Evolutionary conservation across 37 sponge, comb jelly and placozoan genomes (phyloP).

Genomic region (Diacarnus erythraeanus): DNA sequence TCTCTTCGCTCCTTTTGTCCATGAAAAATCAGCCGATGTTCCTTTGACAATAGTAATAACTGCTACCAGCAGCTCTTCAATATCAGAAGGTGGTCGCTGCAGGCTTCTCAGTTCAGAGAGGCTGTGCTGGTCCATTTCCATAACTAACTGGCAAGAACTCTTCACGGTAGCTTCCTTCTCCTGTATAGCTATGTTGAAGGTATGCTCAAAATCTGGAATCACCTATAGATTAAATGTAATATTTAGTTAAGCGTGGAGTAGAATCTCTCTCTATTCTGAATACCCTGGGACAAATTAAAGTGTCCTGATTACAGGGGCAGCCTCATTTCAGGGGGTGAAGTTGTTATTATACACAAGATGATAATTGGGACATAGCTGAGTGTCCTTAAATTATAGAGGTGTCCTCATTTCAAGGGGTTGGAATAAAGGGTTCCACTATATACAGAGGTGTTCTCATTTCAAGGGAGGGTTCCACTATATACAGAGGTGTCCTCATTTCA

Average conservation of each 20-base stretch:
- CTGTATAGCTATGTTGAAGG: constrained; percentile 28
- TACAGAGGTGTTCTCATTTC: too few relatives aligned
- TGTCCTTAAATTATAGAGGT: not conserved
- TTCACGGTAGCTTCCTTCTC: constrained; percentile 32
- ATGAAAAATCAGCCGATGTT: constrained; percentile 83
- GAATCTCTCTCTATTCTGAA: too few relatives aligned
- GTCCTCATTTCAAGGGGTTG: too few relatives aligned
- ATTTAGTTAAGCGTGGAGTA: too few relatives aligned
- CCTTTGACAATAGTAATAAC: constrained; percentile 85
- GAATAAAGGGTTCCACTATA: too few relatives aligned
- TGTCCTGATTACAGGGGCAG: not conserved
- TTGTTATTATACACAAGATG: too few relatives aligned
- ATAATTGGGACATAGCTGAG: too few relatives aligned
- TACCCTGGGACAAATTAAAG: too few relatives aligned
- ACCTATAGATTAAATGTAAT: constrained; percentile 47
- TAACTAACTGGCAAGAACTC: constrained; percentile 41
- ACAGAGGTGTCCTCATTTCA: too few relatives aligned
- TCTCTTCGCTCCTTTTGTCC: constrained; percentile 95
- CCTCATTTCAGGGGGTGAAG: too few relatives aligned
- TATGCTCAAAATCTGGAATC: constrained; percentile 76
- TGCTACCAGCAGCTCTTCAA: constrained; percentile 82
- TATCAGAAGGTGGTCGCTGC: constrained; percentile 52
- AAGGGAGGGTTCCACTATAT: too few relatives aligned
- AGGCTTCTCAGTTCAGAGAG: constrained; percentile 73
- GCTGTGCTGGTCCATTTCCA: constrained; percentile 45